Conservation (phyloP, 2,888 invertebrate genomes). For the Rotaria magnacalcarata region DNA sequence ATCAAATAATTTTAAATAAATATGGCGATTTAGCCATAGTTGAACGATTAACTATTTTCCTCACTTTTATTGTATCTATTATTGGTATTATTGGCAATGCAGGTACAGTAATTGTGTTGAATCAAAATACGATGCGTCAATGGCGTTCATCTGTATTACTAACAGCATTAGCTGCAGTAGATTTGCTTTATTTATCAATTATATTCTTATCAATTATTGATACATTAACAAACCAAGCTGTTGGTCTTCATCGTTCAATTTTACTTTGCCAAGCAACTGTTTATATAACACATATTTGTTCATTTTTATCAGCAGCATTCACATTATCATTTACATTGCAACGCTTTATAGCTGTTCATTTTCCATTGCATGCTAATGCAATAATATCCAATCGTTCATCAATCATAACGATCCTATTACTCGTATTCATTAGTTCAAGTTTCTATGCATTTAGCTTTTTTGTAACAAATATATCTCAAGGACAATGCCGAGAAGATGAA, state of each 20-base stretch:
- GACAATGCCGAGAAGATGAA: conserved; percentile 34
- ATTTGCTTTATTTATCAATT: conserved; percentile 25
- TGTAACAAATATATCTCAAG: not conserved
- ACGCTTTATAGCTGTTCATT: conserved; percentile 42
- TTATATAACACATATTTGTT: conserved; percentile 42
- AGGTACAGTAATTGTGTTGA: conserved; percentile 5
- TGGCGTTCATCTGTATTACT: conserved; percentile 32
- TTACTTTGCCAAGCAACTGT: conserved; percentile 39
- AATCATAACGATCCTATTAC: not conserved
- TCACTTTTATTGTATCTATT: conserved; percentile 15
- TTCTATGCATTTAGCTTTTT: conserved; percentile 28
- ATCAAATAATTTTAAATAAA: not conserved
- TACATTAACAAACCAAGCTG: not conserved
- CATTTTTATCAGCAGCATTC: conserved; percentile 44
- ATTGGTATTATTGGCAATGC: conserved; percentile 25
- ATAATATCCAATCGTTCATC: conserved; percentile 36
- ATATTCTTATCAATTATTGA: conserved; percentile 23
- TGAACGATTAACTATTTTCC: conserved; percentile 6
- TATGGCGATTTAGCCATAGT: not conserved
- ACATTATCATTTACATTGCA: conserved; percentile 45
- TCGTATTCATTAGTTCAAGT: not conserved
- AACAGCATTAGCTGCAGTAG: not conserved
- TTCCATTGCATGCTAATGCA: conserved; percentile 37
- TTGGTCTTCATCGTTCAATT: conserved; percentile 18
- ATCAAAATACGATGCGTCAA: not conserved